These are phyloP conservation scores for Teleiodes luculella DNA, from an alignment of 2,888 invertebrate species.

Conservation along the genomic window DNA sequence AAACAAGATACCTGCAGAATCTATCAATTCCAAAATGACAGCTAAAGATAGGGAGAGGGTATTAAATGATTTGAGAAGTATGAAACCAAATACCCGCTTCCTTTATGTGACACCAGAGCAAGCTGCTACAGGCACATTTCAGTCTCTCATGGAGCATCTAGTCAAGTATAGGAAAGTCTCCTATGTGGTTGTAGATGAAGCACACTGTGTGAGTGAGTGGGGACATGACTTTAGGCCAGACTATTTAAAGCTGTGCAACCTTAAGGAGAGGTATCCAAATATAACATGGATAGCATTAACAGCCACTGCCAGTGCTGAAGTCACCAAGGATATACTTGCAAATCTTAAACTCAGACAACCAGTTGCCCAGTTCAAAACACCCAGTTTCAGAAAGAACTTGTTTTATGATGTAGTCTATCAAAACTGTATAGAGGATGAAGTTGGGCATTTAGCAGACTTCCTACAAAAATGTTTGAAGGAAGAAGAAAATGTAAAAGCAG, in stretches of 20 bases:
- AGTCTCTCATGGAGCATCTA: constrained; percentile 83
- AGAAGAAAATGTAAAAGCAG: constrained; percentile 71
- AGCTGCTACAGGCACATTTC: constrained; percentile 88
- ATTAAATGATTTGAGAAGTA: constrained; percentile 85
- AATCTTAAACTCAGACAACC: constrained; percentile 85
- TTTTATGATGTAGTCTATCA: constrained; percentile 96
- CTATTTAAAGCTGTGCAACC: constrained; percentile 90
- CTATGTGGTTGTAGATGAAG: constrained; percentile 97
- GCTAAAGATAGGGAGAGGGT: constrained; percentile 87
- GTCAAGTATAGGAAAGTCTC: constrained; percentile 87
- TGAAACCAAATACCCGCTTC: constrained; percentile 87
- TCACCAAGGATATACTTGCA: constrained; percentile 88
- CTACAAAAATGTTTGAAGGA: constrained; percentile 82
- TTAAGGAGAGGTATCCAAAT: constrained; percentile 76
- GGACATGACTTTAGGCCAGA: constrained; percentile 98
- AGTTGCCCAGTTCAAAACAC: constrained; percentile 86
- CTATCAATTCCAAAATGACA: constrained; percentile 95
- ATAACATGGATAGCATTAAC: constrained; percentile 95
- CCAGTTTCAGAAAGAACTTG: constrained; percentile 94
- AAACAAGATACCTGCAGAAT: constrained; percentile 88
- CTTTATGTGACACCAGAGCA: constrained; percentile 98
- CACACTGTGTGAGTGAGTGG: constrained; percentile 99
- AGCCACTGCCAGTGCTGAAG: constrained; percentile 92
- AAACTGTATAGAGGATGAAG: constrained; percentile 89
- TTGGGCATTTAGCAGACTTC: constrained; percentile 87